Base-by-base conservation (phyloP, 2,888 invertebrate genomes). In the Crossocerus cetratus region DNA sequence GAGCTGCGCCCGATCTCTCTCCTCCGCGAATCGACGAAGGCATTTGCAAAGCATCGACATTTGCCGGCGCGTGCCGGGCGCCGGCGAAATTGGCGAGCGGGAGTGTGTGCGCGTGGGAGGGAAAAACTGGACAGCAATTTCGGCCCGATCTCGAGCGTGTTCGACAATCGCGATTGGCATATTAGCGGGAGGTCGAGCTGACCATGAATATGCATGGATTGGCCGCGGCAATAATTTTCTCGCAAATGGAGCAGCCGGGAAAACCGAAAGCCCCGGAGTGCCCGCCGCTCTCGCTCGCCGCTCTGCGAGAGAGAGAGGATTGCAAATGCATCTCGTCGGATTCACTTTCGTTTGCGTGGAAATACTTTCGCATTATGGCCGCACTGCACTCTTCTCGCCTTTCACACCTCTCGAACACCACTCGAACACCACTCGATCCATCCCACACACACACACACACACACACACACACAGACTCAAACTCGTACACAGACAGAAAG, bases 301-400 rank as follows among this genome's bases (percentile, higher is more conserved):
- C 8, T 32, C n/a, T n/a, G n/a, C n/a, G n/a, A n/a, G 32, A 4
- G 8, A 32, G 32, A 32, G 32, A 11, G 32, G 8, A 42, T 44
- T 62, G 62, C 62, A 62, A 62, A 53, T 62, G 49, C 5, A 14
- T 49, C 49, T 62, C 53, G 49, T 18, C n/a, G 18, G 11, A n/a
- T 62, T 45, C 53, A 69, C 56, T 22, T 65, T 11, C 62, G 68
- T 76, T 77, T 69, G 64, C 72, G 71, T 62, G 61, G 16, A 60
- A 60, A 62, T 71, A 74, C 56, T 66, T 65, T 57, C 56, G 32
- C 63, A 57, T 20, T 71, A 53, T 57, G 69, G 57, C 20, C 61
- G 5, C 69, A 64, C 58, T 73, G 81, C 81, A 81, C 77, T 70
- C 20, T 67, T 74, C 65, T 59, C 57, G 11, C 76, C 32, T 32